Percentiles rank a stretch among this genome's conserved stretches.
These are phyloP conservation scores for Mus musculus DNA, from an alignment of 2,113 vertebrate genomes.

Conservation along the genomic window GRCm39 chr14:60109001-60109500, in stretches of 20 bases:
- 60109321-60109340: too few species aligned
- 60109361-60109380: too few species aligned
- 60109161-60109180: too few species aligned
- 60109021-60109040: neutral
- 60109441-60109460: rapidly evolving
- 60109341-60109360: neutral
- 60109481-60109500: too few species aligned
- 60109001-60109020: neutral
- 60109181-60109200: too few species aligned
- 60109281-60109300: neutral
- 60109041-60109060: neutral
- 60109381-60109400: neutral
- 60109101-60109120: neutral
- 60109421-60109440: neutral
- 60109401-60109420: neutral
- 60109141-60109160: neutral
- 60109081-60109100: neutral
- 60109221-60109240: too few species aligned
- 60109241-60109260: neutral
- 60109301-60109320: neutral
- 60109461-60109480: neutral
- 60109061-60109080: neutral
- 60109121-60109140: too few species aligned
- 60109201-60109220: neutral
- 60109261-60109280: neutral